phyloP scores from a whole-genome alignment of 2,888 invertebrate species.

The Oligia latruncula region DNA sequence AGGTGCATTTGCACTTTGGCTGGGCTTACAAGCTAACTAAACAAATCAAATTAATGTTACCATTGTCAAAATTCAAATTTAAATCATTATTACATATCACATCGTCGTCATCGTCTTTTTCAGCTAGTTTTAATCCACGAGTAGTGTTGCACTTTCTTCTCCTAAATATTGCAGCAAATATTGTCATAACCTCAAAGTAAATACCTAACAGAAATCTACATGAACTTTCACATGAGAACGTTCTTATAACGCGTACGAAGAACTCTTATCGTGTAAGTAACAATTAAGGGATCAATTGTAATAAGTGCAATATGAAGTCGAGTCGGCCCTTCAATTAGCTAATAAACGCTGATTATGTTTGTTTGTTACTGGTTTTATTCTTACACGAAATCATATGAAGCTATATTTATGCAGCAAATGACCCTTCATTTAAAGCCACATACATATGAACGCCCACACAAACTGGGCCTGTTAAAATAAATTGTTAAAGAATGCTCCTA shows the following conservation, averaged over 20 bases:
- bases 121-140: background rate
- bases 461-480: constrained; percentile 35
- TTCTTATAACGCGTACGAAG: constrained; percentile 69
- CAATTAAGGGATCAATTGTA: constrained; percentile 84
- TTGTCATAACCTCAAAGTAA: background rate
- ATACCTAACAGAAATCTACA: constrained; percentile 3
- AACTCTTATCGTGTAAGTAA: constrained; percentile 72
- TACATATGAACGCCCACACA: constrained; percentile 26
- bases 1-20: background rate
- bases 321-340: constrained; percentile 66
- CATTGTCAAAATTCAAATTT: background rate
- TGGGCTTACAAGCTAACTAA: background rate
- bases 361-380: constrained; percentile 59
- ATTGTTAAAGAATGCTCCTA: constrained; percentile 42
- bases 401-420: constrained; percentile 40
- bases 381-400: constrained; percentile 37
- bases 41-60: background rate
- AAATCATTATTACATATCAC: background rate
- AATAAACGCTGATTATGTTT: constrained; percentile 67
- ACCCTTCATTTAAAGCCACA: constrained; percentile 15
- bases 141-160: background rate
- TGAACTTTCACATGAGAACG: constrained; percentile 80
- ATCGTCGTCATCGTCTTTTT: background rate
- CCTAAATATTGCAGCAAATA: background rate
- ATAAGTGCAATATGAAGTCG: constrained; percentile 81